Evolutionary conservation across 1,140 invertebrate genomes (phyloP).

Genomic region (Aethina tumida): DNA sequence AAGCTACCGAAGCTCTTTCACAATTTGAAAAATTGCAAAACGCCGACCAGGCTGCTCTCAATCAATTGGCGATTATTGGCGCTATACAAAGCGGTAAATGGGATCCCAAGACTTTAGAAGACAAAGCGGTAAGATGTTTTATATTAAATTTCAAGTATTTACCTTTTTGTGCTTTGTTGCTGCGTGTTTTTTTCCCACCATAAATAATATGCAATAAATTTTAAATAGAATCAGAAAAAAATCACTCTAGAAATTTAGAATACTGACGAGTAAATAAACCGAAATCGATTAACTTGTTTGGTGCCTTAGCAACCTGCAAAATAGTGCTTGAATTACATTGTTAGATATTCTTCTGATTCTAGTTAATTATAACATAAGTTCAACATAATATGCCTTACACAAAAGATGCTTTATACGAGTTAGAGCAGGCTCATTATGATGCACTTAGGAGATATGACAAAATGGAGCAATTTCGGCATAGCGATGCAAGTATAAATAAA

Average conservation of each 20-base stretch:
- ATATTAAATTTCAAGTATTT: slow-evolving; percentile 3
- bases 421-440: no score
- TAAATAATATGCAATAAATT: not conserved
- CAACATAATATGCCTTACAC: no score
- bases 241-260: not conserved
- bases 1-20: slow-evolving; percentile 55
- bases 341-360: no score
- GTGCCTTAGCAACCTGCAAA: not conserved
- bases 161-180: not conserved
- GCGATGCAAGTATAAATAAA: no score
- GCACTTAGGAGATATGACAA: no score
- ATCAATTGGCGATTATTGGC: slow-evolving; percentile 42
- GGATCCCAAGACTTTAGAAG: slow-evolving; percentile 46
- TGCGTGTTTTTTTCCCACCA: not conserved
- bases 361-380: no score
- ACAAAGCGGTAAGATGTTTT: slow-evolving; percentile 46
- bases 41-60: slow-evolving; percentile 41
- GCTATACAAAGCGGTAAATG: slow-evolving; percentile 45
- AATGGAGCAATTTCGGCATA: no score
- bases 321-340: no score
- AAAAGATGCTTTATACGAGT: no score
- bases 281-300: not conserved
- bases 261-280: not conserved
- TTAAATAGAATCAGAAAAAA: not conserved
- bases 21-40: slow-evolving; percentile 53